A percentile compares a stretch with the other conserved stretches of the same genome.
These are phyloP conservation scores for Pecten maximus DNA, from an alignment of 2,888 invertebrate species.

Conservation along the genomic window DNA sequence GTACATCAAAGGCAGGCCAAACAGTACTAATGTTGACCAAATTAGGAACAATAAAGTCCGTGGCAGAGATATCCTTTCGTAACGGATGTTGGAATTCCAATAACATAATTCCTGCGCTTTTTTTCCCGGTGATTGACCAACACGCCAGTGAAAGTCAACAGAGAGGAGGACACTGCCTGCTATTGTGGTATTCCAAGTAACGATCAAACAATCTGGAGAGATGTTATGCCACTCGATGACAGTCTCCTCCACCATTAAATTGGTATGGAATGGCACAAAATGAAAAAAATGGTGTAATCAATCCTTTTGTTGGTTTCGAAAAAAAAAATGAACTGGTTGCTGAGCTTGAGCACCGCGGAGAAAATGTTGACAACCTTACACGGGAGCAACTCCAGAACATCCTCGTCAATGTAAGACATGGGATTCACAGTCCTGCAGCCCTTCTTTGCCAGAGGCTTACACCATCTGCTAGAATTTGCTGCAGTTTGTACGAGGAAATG, in stretches of 20 bases:
- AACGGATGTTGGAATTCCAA: neutral
- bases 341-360: too few relatives aligned
- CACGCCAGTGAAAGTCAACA: conserved; percentile 52
- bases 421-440: conserved; percentile 37
- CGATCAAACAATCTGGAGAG: neutral
- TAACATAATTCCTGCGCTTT: conserved; percentile 3
- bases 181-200: conserved; percentile 11
- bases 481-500: conserved; percentile 18
- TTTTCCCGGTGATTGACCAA: conserved; percentile 52
- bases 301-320: conserved; percentile 33
- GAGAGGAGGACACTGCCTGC: conserved; percentile 49
- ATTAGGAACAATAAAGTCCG: conserved; percentile 48
- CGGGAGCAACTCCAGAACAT: neutral
- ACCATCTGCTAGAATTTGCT: neutral
- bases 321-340: neutral
- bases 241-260: too few relatives aligned
- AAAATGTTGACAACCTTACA: too few relatives aligned
- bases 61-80: conserved; percentile 2
- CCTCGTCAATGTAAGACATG: neutral
- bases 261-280: neutral
- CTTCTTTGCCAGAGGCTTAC: neutral
- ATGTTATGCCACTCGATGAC: conserved; percentile 30
- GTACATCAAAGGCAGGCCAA: conserved; percentile 43
- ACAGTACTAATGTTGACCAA: conserved; percentile 44
- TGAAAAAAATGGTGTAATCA: neutral